phyloP scores from a whole-genome alignment of 2,113 vertebrate genomes.

The Ramphastos sulfuratus region DNA sequence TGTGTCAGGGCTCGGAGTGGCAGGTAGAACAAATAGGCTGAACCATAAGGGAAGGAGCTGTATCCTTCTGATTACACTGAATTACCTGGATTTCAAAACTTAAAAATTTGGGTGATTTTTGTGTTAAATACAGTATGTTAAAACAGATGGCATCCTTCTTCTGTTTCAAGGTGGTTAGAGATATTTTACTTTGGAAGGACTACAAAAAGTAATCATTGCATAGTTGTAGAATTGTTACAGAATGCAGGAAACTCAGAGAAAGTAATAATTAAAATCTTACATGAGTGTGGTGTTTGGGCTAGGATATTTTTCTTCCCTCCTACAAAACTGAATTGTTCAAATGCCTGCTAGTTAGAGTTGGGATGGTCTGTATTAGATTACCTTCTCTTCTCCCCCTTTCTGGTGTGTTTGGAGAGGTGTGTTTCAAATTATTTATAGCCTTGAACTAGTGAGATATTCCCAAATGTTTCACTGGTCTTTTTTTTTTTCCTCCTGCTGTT shows the following conservation, averaged over 20 bases:
- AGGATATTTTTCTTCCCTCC: conserved; percentile 5
- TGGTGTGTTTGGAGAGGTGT: background rate
- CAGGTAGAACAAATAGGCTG: background rate
- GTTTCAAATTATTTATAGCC: conserved; percentile 58
- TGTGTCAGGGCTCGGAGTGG: background rate
- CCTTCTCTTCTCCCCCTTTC: background rate
- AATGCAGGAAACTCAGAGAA: background rate
- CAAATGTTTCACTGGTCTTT: conserved; percentile 26
- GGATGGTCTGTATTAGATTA: conserved; percentile 32
- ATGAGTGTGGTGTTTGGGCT: background rate
- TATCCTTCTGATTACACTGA: background rate
- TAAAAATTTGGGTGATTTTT: background rate
- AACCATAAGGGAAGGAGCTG: background rate
- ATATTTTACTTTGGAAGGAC: background rate
- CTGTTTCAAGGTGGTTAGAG: background rate
- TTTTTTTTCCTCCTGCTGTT: background rate
- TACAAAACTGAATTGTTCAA: conserved; percentile 13
- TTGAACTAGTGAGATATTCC: conserved; percentile 17
- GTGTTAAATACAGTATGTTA: background rate
- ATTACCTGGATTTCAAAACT: background rate
- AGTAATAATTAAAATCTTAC: conserved; percentile 33
- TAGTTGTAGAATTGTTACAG: background rate
- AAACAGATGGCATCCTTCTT: background rate
- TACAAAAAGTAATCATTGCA: background rate
- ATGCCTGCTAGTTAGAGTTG: conserved; percentile 25